These are phyloP conservation scores for Oligia latruncula DNA, from an alignment of 2,888 invertebrate genomes.

Conservation along the genomic window DNA sequence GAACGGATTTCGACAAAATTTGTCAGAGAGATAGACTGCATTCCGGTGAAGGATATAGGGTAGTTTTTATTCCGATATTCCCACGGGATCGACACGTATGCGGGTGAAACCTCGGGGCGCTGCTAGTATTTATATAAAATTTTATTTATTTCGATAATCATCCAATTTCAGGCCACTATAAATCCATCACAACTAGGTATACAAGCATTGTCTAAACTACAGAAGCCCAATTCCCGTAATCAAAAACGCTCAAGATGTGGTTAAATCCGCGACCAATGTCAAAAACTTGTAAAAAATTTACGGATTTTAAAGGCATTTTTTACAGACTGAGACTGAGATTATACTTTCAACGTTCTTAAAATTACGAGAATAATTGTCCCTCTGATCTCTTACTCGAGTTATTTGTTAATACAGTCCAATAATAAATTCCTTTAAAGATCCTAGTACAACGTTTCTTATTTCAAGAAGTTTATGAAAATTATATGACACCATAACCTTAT, in stretches of 20 bases:
- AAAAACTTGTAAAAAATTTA: background rate
- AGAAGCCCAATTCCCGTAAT: background rate
- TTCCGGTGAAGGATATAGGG: too few species aligned
- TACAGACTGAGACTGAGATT: too few species aligned
- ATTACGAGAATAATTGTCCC: too few species aligned
- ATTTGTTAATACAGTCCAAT: slow-evolving; percentile 2
- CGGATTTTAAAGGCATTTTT: too few species aligned
- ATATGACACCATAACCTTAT: background rate
- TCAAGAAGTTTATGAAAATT: background rate
- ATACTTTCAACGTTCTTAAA: too few species aligned
- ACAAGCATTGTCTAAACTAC: background rate
- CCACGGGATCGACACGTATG: too few species aligned
- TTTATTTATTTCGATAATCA: background rate
- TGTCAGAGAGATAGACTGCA: too few species aligned
- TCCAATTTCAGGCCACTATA: background rate
- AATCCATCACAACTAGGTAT: background rate
- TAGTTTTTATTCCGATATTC: too few species aligned
- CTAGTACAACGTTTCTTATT: background rate
- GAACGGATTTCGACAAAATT: too few species aligned
- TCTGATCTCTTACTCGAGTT: background rate
- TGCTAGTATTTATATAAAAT: too few species aligned
- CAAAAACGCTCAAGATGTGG: too few species aligned
- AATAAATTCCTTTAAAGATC: slow-evolving; percentile 3
- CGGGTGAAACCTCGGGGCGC: too few species aligned
- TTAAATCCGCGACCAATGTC: background rate